A percentile compares a stretch with the other conserved stretches of the same genome.
phyloP scores from a whole-genome alignment of 2,888 invertebrate species.

The Hesperia comma region DNA sequence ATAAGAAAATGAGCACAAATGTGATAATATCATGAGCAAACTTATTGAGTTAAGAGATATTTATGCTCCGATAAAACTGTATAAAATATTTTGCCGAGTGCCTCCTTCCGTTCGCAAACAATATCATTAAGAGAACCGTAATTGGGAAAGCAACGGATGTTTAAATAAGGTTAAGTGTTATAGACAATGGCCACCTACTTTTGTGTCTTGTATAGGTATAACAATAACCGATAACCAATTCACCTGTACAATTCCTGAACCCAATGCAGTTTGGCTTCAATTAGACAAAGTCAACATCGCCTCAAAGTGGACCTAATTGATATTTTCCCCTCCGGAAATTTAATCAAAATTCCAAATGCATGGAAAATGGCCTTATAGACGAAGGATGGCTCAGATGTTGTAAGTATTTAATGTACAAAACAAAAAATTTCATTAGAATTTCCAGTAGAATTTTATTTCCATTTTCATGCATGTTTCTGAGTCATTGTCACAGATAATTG shows the following conservation, averaged over 20 bases:
- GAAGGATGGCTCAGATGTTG: neutral
- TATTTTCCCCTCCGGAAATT: slow-evolving; percentile 44
- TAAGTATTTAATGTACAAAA: no score
- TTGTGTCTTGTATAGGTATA: neutral
- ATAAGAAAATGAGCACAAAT: slow-evolving; percentile 20
- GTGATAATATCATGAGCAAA: slow-evolving; percentile 42
- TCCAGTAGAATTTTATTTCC: no score
- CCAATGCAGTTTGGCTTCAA: slow-evolving; percentile 70
- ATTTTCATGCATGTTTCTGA: no score
- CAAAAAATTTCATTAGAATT: no score
- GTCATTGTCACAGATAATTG: no score
- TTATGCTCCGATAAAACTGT: slow-evolving; percentile 18
- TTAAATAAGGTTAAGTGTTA: slow-evolving; percentile 40
- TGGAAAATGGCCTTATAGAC: slow-evolving; percentile 1
- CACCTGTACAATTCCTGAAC: slow-evolving; percentile 60
- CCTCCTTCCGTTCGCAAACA: slow-evolving; percentile 12
- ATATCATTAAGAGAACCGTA: slow-evolving; percentile 12
- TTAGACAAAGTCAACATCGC: slow-evolving; percentile 70
- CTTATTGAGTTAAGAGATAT: slow-evolving; percentile 21
- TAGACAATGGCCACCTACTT: neutral
- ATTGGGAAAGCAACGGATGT: slow-evolving; percentile 18
- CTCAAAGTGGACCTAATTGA: slow-evolving; percentile 59
- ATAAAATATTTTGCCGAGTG: slow-evolving; percentile 21
- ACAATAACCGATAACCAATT: slow-evolving; percentile 39
- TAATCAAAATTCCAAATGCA: slow-evolving; percentile 9